phyloP scores from a whole-genome alignment of 1,140 invertebrate genomes.

The Caerostris darwini region DNA sequence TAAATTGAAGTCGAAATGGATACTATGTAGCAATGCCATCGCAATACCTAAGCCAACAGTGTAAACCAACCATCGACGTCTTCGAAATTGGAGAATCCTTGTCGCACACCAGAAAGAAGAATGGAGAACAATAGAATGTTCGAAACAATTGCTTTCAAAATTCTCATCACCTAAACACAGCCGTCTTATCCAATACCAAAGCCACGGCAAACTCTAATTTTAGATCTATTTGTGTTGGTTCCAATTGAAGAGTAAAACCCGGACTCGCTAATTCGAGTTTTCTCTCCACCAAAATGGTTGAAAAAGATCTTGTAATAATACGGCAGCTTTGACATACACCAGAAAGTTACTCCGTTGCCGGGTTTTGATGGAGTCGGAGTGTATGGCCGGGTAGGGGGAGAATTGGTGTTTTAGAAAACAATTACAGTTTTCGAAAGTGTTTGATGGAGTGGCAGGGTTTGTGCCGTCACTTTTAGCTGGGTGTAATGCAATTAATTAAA shows the following conservation, averaged over 20 bases:
- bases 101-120: neutral
- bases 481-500: slow-evolving; percentile 20
- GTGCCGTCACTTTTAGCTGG: slow-evolving; percentile 16
- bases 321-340: neutral
- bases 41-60: too few relatives aligned
- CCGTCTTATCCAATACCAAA: neutral
- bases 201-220: neutral
- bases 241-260: slow-evolving; percentile 21
- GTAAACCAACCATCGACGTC: neutral
- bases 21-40: too few relatives aligned
- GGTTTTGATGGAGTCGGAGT: neutral
- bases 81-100: neutral
- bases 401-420: slow-evolving; percentile 1
- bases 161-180: neutral
- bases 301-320: slow-evolving; percentile 2
- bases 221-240: slow-evolving; percentile 4
- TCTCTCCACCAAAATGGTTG: neutral
- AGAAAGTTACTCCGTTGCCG: neutral
- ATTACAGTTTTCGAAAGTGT: slow-evolving; percentile 30
- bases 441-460: slow-evolving; percentile 3
- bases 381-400: neutral
- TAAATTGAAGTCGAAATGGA: too few relatives aligned
- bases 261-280: neutral
- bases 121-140: neutral
- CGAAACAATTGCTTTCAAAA: neutral